Evolutionary conservation across 2,797 vertebrate genomes (phyloP).

Genomic region (Tragopan temminckii): DNA sequence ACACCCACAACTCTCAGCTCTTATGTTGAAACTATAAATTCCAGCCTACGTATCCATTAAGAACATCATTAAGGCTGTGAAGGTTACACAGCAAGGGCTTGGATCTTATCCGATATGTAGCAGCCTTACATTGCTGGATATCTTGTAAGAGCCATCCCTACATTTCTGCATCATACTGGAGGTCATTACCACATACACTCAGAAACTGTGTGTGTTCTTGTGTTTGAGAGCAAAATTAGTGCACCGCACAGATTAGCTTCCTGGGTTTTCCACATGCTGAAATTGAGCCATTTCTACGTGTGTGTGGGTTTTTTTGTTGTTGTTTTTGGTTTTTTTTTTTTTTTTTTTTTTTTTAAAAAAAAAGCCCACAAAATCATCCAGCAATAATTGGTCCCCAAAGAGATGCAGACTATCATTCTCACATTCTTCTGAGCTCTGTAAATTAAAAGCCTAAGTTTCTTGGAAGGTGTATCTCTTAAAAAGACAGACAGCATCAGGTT

Average conservation of each 20-base stretch:
- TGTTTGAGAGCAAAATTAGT: neutral
- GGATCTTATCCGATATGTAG: neutral
- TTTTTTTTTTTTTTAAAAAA: too few relatives aligned
- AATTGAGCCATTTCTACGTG: conserved; percentile 28
- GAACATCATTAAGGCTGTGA: conserved; percentile 58
- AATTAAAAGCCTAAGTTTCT: conserved; percentile 32
- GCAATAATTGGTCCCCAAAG: conserved; percentile 61
- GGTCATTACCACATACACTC: conserved; percentile 36
- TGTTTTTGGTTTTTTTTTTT: too few relatives aligned
- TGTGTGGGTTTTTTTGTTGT: too few relatives aligned
- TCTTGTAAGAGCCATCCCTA: conserved; percentile 57
- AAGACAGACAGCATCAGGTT: conserved; percentile 25
- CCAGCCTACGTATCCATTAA: conserved; percentile 67
- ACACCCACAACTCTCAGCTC: neutral
- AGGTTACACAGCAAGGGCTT: conserved; percentile 65
- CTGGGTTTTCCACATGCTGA: conserved; percentile 28
- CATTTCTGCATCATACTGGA: conserved; percentile 49
- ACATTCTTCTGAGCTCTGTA: conserved; percentile 42
- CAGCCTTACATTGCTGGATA: conserved; percentile 57
- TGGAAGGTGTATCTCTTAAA: conserved; percentile 39
- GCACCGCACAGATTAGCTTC: conserved; percentile 2
- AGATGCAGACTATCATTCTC: conserved; percentile 35
- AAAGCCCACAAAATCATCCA: neutral
- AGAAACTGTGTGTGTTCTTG: conserved; percentile 31
- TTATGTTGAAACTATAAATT: conserved; percentile 32